Evolutionary conservation across 2,113 vertebrate genomes (phyloP).

Genomic region (Shinisaurus crocodilurus): DNA sequence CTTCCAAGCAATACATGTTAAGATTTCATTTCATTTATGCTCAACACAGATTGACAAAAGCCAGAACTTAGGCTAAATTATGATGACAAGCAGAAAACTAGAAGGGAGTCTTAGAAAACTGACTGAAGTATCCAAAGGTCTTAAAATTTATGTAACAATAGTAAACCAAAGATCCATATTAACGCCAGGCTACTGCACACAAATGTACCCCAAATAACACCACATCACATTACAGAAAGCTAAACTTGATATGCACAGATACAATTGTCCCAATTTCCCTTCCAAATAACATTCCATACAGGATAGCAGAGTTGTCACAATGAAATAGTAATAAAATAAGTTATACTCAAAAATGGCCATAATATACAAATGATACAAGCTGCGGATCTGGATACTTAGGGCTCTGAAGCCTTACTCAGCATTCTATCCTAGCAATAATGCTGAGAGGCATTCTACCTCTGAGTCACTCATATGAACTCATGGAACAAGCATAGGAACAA

Average conservation of each 20-base stretch:
- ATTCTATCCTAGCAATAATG: not conserved
- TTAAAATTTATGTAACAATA: conserved; percentile 64
- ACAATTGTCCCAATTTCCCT: not conserved
- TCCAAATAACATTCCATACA: not conserved
- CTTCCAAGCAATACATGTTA: conserved; percentile 38
- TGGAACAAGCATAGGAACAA: not conserved
- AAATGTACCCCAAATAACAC: not conserved
- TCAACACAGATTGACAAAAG: conserved; percentile 9
- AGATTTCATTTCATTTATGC: conserved; percentile 51
- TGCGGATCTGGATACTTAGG: not conserved
- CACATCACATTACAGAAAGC: not conserved
- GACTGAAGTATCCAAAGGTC: conserved; percentile 43
- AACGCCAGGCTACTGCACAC: conserved; percentile 45
- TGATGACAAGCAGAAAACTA: conserved; percentile 67
- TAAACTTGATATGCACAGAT: not conserved
- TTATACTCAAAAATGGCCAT: not conserved
- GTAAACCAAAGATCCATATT: conserved; percentile 31
- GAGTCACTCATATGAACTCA: not conserved
- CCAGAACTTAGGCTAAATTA: conserved; percentile 52
- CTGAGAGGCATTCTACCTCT: not conserved
- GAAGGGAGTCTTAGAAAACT: conserved; percentile 36
- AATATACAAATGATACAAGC: not conserved
- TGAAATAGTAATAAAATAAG: not conserved
- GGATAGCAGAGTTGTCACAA: not conserved
- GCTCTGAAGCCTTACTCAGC: not conserved